A percentile compares a stretch with the other conserved stretches of the same genome.
Conservation (phyloP, 2,888 invertebrate genomes). For the Dorcus hopei region DNA sequence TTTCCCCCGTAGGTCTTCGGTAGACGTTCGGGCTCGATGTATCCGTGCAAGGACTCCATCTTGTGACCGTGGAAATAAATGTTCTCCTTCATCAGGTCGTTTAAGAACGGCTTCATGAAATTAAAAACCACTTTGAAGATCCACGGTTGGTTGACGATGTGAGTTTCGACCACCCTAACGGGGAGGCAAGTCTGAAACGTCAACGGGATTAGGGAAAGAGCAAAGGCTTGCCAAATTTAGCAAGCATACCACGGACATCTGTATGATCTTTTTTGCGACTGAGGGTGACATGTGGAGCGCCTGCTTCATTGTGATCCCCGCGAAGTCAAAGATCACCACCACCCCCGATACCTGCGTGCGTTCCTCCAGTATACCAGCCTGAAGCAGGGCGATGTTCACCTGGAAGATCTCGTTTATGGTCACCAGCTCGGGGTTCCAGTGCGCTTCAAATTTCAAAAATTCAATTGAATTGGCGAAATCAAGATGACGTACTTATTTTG, state of each 20-base stretch:
- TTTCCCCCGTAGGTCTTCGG: not conserved
- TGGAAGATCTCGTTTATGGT: conserved; percentile 69
- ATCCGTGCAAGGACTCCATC: not conserved
- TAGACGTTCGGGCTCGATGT: not conserved
- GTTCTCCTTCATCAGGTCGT: not conserved
- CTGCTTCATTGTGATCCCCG: conserved; percentile 67
- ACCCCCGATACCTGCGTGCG: conserved; percentile 75
- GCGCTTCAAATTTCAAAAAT: conserved; percentile 49
- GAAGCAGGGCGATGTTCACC: conserved; percentile 66
- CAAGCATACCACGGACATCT: conserved; percentile 65
- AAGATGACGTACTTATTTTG: conserved; percentile 57
- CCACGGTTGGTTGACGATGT: not conserved
- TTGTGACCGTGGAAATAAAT: not conserved
- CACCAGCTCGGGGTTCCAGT: conserved; percentile 70
- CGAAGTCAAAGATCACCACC: conserved; percentile 71
- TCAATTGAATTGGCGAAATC: no score
- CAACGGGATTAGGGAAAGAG: no score
- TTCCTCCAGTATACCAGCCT: conserved; percentile 72
- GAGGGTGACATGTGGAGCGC: conserved; percentile 71
- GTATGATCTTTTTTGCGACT: conserved; percentile 64
- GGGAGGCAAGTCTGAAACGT: not conserved
- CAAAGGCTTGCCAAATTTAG: no score
- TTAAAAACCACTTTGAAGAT: not conserved
- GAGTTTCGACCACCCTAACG: not conserved
- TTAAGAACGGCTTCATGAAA: not conserved